Percentiles rank a stretch among this genome's conserved stretches.
phyloP scores from a whole-genome alignment of 2,797 vertebrate genomes.

The Trematomus bernacchii region DNA sequence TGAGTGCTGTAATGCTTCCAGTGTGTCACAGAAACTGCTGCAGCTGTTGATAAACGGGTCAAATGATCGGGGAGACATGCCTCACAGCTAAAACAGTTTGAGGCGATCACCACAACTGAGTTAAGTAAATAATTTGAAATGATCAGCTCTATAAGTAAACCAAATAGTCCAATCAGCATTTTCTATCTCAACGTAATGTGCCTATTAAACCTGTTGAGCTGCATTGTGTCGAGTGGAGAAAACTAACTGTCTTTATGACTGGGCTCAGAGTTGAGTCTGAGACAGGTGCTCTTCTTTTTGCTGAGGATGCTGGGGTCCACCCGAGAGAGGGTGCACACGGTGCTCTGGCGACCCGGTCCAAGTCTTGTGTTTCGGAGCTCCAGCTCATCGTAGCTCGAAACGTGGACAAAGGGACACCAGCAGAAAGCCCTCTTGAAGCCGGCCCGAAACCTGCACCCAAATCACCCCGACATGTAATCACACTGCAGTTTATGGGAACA shows the following conservation, averaged over 20 bases:
- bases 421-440: slow-evolving; percentile 94
- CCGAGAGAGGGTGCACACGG: slow-evolving; percentile 91
- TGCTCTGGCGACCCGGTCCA: slow-evolving; percentile 88
- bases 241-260: slow-evolving; percentile 36
- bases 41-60: background rate
- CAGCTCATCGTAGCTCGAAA: slow-evolving; percentile 91
- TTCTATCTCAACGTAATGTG: background rate
- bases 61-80: background rate
- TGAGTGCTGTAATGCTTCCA: no score
- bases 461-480: slow-evolving; percentile 4
- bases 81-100: background rate
- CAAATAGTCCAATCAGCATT: background rate
- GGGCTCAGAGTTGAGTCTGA: slow-evolving; percentile 49
- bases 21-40: background rate
- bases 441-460: slow-evolving; percentile 88
- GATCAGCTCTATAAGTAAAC: background rate
- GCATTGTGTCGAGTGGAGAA: background rate
- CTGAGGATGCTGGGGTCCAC: slow-evolving; percentile 89
- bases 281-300: slow-evolving; percentile 82
- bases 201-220: background rate
- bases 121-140: background rate
- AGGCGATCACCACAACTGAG: background rate
- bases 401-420: slow-evolving; percentile 93
- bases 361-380: slow-evolving; percentile 90
- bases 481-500: background rate